phyloP scores from a whole-genome alignment of 92 coral and sea anemone species.

The Muricea muricata region DNA sequence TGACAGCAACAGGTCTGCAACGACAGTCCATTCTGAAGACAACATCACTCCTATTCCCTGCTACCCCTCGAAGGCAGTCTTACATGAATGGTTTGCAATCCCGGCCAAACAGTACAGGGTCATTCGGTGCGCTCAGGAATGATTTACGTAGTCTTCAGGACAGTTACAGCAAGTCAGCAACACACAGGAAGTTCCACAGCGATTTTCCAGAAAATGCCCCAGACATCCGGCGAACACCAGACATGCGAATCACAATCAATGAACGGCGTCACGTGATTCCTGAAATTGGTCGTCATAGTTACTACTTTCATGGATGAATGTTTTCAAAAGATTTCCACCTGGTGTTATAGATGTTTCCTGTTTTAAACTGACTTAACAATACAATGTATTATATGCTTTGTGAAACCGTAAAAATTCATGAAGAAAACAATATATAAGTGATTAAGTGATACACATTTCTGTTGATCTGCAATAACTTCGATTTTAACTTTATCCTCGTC shows the following conservation, averaged over 20 bases:
- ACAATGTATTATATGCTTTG: no score
- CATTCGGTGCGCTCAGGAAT: constrained; percentile 74
- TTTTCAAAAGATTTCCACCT: not conserved
- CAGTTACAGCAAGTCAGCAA: constrained; percentile 85
- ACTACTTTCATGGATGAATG: constrained; percentile 78
- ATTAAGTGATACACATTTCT: no score
- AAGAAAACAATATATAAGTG: no score
- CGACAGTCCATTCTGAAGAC: constrained; percentile 66
- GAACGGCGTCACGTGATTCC: constrained; percentile 90
- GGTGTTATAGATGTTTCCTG: not conserved
- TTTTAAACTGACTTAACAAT: constrained; percentile 1
- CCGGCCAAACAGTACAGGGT: constrained; percentile 39
- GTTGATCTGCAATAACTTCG: no score
- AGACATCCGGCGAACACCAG: constrained; percentile 94
- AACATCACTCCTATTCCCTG: constrained; percentile 79
- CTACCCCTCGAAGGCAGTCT: constrained; percentile 74
- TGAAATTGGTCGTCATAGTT: constrained; percentile 91
- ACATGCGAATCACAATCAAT: constrained; percentile 89
- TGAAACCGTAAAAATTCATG: no score
- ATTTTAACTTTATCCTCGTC: no score
- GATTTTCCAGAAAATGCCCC: constrained; percentile 95
- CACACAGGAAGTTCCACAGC: constrained; percentile 85
- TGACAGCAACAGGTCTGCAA: constrained; percentile 75
- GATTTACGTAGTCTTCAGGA: constrained; percentile 74
- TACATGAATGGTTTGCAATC: constrained; percentile 73